Evolutionary conservation across 1,140 invertebrate genomes (phyloP).

Genomic region (Cydia strobilella): DNA sequence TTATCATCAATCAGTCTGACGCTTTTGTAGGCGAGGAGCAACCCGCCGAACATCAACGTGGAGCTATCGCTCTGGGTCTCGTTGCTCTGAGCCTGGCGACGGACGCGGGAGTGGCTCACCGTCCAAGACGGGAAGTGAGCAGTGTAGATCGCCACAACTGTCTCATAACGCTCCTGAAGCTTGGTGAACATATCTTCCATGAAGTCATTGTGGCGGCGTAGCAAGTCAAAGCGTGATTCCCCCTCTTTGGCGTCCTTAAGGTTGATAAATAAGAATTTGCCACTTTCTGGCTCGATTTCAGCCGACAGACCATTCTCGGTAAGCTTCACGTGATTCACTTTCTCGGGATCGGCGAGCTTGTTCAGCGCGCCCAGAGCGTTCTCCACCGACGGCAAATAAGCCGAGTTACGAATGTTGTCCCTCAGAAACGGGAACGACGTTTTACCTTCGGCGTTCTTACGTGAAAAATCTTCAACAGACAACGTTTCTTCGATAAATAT

Average conservation of each 20-base stretch:
- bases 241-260: slow-evolving; percentile 71
- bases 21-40: slow-evolving; percentile 49
- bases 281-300: slow-evolving; percentile 57
- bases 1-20: slow-evolving; percentile 40
- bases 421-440: slow-evolving; percentile 64
- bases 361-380: slow-evolving; percentile 59
- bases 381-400: slow-evolving; percentile 63
- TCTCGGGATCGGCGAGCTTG: slow-evolving; percentile 56
- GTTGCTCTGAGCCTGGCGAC: slow-evolving; percentile 48
- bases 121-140: slow-evolving; percentile 70
- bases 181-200: slow-evolving; percentile 67
- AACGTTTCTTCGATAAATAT: slow-evolving; percentile 72
- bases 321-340: slow-evolving; percentile 59
- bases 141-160: slow-evolving; percentile 70
- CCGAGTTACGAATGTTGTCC: slow-evolving; percentile 52
- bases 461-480: slow-evolving; percentile 76
- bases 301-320: slow-evolving; percentile 67
- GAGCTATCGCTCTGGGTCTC: slow-evolving; percentile 28
- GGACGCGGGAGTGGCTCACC: slow-evolving; percentile 49
- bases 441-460: slow-evolving; percentile 61
- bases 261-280: slow-evolving; percentile 65
- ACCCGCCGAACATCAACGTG: slow-evolving; percentile 45
- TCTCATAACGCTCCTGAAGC: slow-evolving; percentile 53
- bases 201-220: slow-evolving; percentile 72
- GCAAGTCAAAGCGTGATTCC: slow-evolving; percentile 63